Evolutionary conservation across 1,140 invertebrate genomes (phyloP), one percentile per base, ranked within the genome.

Genomic region (Tetranychus urticae): DNA sequence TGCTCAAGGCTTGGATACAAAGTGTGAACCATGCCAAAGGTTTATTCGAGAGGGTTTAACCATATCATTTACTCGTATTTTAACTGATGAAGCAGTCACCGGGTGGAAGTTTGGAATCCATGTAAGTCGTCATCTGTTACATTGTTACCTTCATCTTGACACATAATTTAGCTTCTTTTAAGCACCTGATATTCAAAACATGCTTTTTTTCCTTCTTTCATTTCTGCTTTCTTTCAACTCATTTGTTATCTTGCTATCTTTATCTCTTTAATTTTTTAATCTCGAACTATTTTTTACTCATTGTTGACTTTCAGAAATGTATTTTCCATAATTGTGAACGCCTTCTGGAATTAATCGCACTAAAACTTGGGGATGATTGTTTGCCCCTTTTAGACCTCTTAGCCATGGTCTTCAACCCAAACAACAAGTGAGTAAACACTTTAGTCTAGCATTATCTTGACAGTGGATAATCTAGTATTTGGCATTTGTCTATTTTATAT

Each of bases 21-120:
- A 84, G 70, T 86, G 87, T 71, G 83, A 88, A 75, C 80, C 84
- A 61, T 97, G 91, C 73, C 88, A 94, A 71, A 78, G 88, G 67
- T 96, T 96, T 78, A 93, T 91, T 75, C 81, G 86, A 67, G 90
- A 96, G 73, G 89, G 88, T 31, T 76, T 97, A 55, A 90, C 87
- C 63, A 83, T 90, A 65, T 94, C 90, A 55, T 97, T 97, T 74
- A 90, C 86, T 23, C 94, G 96, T 76, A 92, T 97, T 70, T 78
- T 96, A 67, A 94, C 91, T n/a, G 91, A 97, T 75, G 91, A 97
- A 72, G 91, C 91, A 56, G 91, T 97, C 45, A 89, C 85, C 69
- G 91, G 88, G 69, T 97, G 92, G 92, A 96, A 94, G 74, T 80
- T 82, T 69, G 93, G 94, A 72, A 96, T 96, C 69, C 91, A 96